Evolutionary conservation across 2,888 invertebrate genomes (phyloP).

Genomic region (Eristalis arbustorum): DNA sequence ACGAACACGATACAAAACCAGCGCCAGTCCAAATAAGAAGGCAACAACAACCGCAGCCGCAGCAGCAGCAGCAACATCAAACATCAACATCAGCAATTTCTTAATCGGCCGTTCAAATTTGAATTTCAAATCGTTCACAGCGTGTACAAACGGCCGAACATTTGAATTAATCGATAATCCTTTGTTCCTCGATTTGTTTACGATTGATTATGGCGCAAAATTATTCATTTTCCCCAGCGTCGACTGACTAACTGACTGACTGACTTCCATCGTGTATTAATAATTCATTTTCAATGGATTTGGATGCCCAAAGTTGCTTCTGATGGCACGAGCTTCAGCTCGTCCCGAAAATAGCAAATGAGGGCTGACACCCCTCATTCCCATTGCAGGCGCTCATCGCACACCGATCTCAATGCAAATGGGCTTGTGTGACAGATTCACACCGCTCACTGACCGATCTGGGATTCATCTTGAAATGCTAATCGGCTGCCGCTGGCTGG

Average conservation of each 20-base stretch:
- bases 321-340: constrained; percentile 47
- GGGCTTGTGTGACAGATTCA: constrained; percentile 60
- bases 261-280: constrained; percentile 29
- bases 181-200: constrained; percentile 67
- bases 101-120: constrained; percentile 64
- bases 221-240: constrained; percentile 47
- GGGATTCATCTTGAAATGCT: constrained; percentile 58
- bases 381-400: constrained; percentile 12
- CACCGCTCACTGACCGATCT: constrained; percentile 22
- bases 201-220: constrained; percentile 66
- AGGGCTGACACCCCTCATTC: background rate
- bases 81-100: constrained; percentile 48
- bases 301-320: background rate
- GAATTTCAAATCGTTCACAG: constrained; percentile 69
- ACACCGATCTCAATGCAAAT: constrained; percentile 44
- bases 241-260: background rate
- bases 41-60: background rate
- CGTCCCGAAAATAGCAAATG: background rate
- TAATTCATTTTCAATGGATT: constrained; percentile 57
- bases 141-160: constrained; percentile 59
- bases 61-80: background rate
- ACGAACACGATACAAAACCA: constrained; percentile 24
- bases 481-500: constrained; percentile 10
- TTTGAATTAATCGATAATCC: constrained; percentile 69
- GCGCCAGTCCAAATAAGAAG: constrained; percentile 1